Evolutionary conservation across 1,140 invertebrate species (phyloP).

Genomic region (roundworm (Caenorhabditis elegans)): WBcel235 BX284605.5:10266001-10266500

Average conservation of each 20-base stretch:
- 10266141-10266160: conserved; percentile 20
- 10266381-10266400: too few relatives aligned
- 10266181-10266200: conserved; percentile 17
- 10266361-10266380: too few relatives aligned
- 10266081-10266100: too few relatives aligned
- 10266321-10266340: background rate
- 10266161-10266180: background rate
- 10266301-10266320: background rate
- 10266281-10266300: background rate
- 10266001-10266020: conserved; percentile 28
- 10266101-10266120: background rate
- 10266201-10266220: background rate
- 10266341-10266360: too few relatives aligned
- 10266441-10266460: too few relatives aligned
- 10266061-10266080: background rate
- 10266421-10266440: too few relatives aligned
- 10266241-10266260: background rate
- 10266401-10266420: too few relatives aligned
- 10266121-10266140: background rate
- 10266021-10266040: conserved; percentile 9
- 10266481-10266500: too few relatives aligned
- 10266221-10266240: background rate
- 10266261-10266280: background rate
- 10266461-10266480: too few relatives aligned
- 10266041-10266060: background rate